Conservation (phyloP, 2,888 invertebrate genomes). For the Cordilura impudica region DNA sequence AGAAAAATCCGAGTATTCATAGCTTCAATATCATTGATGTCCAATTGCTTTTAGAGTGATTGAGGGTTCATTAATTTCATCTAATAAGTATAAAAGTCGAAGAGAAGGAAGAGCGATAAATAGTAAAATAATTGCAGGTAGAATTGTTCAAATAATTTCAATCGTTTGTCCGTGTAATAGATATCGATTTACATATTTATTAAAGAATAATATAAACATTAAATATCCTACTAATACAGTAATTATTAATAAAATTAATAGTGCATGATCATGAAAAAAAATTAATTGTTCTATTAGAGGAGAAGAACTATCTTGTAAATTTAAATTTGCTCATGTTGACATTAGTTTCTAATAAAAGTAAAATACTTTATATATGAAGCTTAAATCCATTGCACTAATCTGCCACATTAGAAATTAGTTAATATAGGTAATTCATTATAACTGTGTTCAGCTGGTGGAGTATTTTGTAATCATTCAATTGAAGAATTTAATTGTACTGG, state of each 20-base stretch:
- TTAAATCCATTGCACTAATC: slow-evolving; percentile 83
- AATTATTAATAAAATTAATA: slow-evolving; percentile 82
- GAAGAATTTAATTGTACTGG: slow-evolving; percentile 79
- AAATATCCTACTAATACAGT: slow-evolving; percentile 81
- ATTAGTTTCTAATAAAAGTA: slow-evolving; percentile 82
- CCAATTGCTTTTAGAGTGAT: slow-evolving; percentile 82
- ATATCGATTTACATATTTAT: slow-evolving; percentile 80
- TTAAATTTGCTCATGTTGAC: slow-evolving; percentile 81
- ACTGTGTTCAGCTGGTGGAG: slow-evolving; percentile 81
- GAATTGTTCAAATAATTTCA: slow-evolving; percentile 83
- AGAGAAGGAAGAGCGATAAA: slow-evolving; percentile 82
- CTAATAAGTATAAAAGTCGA: slow-evolving; percentile 81
- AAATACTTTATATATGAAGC: slow-evolving; percentile 82
- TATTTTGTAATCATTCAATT: slow-evolving; percentile 82
- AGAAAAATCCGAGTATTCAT: slow-evolving; percentile 83
- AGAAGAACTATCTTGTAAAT: slow-evolving; percentile 81
- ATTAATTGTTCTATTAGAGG: slow-evolving; percentile 84
- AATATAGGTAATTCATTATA: slow-evolving; percentile 81
- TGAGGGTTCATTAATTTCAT: slow-evolving; percentile 81
- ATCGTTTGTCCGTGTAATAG: slow-evolving; percentile 78
- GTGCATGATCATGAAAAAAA: slow-evolving; percentile 82
- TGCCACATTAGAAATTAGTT: slow-evolving; percentile 82
- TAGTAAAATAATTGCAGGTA: slow-evolving; percentile 82
- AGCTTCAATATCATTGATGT: slow-evolving; percentile 84
- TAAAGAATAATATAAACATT: slow-evolving; percentile 80